Evolutionary conservation across 2,113 vertebrate species (phyloP).

Genomic region (Gymnocephalus cernua): DNA sequence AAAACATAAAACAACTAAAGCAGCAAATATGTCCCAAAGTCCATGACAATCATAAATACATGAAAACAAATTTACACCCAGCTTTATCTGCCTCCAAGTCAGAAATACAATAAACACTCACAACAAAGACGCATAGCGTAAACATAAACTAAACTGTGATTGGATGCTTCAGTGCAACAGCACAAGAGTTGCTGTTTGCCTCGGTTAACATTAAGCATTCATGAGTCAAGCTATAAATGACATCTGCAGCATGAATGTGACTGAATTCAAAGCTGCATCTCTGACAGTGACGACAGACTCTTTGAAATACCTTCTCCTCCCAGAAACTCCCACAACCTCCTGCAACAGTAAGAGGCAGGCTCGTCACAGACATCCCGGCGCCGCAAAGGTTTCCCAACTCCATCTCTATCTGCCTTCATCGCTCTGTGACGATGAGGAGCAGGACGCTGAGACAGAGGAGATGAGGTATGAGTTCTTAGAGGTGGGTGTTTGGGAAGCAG

Average conservation of each 20-base stretch:
- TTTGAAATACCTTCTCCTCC: constrained; percentile 21
- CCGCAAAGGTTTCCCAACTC: constrained; percentile 51
- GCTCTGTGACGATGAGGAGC: constrained; percentile 58
- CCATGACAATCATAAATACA: too few species aligned
- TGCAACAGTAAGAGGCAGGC: background rate
- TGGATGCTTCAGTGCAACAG: too few species aligned
- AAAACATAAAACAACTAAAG: too few species aligned
- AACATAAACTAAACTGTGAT: too few species aligned
- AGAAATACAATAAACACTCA: too few species aligned
- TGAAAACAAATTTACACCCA: too few species aligned
- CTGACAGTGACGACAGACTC: constrained; percentile 21
- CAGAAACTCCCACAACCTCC: constrained; percentile 31
- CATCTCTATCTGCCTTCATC: constrained; percentile 78
- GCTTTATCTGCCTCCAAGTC: too few species aligned
- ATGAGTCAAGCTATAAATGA: constrained; percentile 16
- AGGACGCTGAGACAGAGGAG: background rate
- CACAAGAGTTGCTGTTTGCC: too few species aligned
- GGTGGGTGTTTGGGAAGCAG: background rate
- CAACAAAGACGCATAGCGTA: too few species aligned
- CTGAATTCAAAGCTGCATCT: constrained; percentile 24
- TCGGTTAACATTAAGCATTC: too few species aligned
- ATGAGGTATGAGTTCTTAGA: constrained; percentile 3
- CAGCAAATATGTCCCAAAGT: too few species aligned
- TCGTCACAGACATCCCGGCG: background rate
- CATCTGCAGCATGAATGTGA: constrained; percentile 53